A percentile compares a stretch with the other conserved stretches of the same genome.
phyloP scores from a whole-genome alignment of 2,888 invertebrate genomes.

The Drosophila nigritarsus region DNA sequence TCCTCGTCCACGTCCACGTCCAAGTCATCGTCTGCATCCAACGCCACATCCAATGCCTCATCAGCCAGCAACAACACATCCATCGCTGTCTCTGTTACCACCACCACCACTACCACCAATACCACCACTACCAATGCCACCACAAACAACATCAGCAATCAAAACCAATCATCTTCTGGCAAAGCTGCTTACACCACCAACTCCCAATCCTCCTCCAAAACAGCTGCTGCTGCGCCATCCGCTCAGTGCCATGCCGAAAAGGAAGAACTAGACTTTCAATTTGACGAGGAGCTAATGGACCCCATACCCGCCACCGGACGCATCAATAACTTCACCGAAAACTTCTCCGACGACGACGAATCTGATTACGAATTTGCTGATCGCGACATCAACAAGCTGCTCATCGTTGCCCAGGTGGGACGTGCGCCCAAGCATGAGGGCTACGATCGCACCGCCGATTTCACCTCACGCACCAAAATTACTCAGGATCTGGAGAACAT shows the following conservation, averaged over 20 bases:
- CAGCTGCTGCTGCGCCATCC: constrained; percentile 79
- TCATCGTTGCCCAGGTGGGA: constrained; percentile 95
- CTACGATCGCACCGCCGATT: constrained; percentile 95
- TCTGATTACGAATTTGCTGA: constrained; percentile 96
- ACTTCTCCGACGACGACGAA: constrained; percentile 92
- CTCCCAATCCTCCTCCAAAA: constrained; percentile 81
- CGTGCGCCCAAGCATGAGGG: constrained; percentile 93
- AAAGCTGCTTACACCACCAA: constrained; percentile 76
- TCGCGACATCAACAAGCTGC: constrained; percentile 95
- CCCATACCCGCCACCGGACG: constrained; percentile 90
- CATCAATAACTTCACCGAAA: constrained; percentile 91
- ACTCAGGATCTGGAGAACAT: constrained; percentile 97
- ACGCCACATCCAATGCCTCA: constrained; percentile 59
- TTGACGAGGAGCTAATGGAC: constrained; percentile 96
- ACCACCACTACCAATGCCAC: constrained; percentile 27
- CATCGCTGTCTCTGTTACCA: constrained; percentile 51
- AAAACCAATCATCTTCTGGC: constrained; percentile 66
- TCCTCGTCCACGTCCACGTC: constrained; percentile 29
- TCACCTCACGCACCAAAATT: constrained; percentile 95
- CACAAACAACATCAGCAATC: constrained; percentile 36
- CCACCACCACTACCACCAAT: constrained; percentile 26
- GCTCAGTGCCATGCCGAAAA: constrained; percentile 86
- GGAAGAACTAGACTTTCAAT: constrained; percentile 97
- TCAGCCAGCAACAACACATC: constrained; percentile 47
- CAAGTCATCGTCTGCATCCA: constrained; percentile 59